Evolutionary conservation across 2,797 vertebrate genomes (phyloP).

Genomic region (Megalops cyprinoides): DNA sequence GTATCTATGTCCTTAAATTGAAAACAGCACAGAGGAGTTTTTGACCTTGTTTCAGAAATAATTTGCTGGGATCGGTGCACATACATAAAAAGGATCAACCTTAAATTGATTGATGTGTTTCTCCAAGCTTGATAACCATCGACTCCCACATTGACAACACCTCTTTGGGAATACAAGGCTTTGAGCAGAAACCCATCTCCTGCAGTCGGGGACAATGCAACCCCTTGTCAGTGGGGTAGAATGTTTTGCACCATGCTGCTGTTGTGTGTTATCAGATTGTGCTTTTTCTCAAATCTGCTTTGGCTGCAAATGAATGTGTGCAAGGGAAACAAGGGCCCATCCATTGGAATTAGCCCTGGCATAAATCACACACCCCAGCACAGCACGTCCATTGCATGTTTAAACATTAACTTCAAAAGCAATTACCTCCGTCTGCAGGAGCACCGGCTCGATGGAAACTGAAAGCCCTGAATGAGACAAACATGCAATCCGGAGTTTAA

Average conservation of each 20-base stretch:
- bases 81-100: neutral
- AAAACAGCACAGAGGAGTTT: no score
- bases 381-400: slow-evolving; percentile 29
- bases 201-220: no score
- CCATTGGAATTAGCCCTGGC: slow-evolving; percentile 26
- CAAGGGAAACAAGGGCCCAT: neutral
- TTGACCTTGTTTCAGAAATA: no score
- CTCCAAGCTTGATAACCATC: neutral
- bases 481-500: slow-evolving; percentile 7
- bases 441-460: slow-evolving; percentile 26
- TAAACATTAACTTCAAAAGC: slow-evolving; percentile 39
- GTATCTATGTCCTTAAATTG: no score
- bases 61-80: no score
- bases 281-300: neutral
- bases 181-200: neutral
- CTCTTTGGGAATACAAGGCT: neutral
- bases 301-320: slow-evolving; percentile 10
- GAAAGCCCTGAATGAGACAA: slow-evolving; percentile 27
- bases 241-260: no score
- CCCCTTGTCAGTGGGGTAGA: no score
- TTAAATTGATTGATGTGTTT: neutral
- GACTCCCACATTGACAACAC: neutral
- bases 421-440: slow-evolving; percentile 31
- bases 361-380: slow-evolving; percentile 27
- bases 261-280: neutral